Base-by-base conservation (phyloP, 2,113 vertebrate species). In the Brachypodius melanocephalos region DNA sequence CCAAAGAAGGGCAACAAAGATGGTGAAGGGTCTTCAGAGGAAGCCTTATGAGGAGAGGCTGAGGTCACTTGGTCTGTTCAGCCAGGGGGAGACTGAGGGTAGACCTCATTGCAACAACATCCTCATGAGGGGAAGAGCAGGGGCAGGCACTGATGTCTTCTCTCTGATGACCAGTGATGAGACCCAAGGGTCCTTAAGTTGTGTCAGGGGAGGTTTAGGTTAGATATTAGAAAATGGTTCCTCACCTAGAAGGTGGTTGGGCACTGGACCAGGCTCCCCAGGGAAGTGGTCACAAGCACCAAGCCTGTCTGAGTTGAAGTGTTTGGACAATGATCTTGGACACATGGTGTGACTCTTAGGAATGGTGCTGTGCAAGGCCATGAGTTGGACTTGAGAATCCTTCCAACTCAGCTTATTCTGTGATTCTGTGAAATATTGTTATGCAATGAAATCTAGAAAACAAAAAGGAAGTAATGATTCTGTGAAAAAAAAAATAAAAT, bases 171-270 rank as follows among this genome's bases (percentile, higher is more conserved):
- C 24, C 24, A 20, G 5, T 14, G 31, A 11, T 31, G 22, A 14
- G 22, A 2, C 2, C 20, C 0, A 2, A 49, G 20, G 36, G 7
- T 13, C 10, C 20, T 85, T 36, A 7, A 43, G 5, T 5, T 67
- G 20, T 49, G 20, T 25, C 25, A 42, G 8, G 7, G 24, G 31
- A 49, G 13, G 10, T 34, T 75, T 8, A 67, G 17, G 10, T 3
- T 67, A 17, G 25, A 3, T 32, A 17, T 42, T 2, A 66, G 25
- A 3, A 36, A 43, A 51, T 17, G 1, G 4, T 34, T 67, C 9
- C 26, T 32, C 20, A 21, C 20, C 31, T 43, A 49, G 11, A 46
- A 11, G 1, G 29, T 65, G 36, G 0, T 0, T 66, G 36, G 25
- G 25, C 43, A 20, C 31, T 42, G 25, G 10, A 66, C 2, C 20